Evolutionary conservation across 2,888 invertebrate species (phyloP), one percentile per base, ranked within the genome.

Genomic region (Netelia melanura): DNA sequence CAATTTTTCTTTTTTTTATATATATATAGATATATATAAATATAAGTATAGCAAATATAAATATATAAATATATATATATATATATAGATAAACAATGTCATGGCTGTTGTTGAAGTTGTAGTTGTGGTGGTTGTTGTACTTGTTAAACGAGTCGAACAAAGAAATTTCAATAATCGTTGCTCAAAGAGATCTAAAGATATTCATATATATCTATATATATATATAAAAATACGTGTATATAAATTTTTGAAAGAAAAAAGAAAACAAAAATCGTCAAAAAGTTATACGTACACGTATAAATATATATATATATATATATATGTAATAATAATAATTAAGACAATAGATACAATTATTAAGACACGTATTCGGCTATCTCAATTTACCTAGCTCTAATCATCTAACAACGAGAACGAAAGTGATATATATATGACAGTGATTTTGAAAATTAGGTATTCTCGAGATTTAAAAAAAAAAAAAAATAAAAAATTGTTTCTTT

Each of bases 81-180:
- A 76, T 74, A 76, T 68, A 67, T 44, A 74, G 56, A 17, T 61
- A 81, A 75, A 68, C 52, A 75, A 68, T 75, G 21, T 17, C 30
- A 75, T 72, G 71, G 58, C 56, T 76, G 77, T 77, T 76, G 77
- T 84, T 81, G 71, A 61, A 75, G 56, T 72, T 17, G 81, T 85
- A 62, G 82, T 61, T 83, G 81, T 77, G 30, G 71, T 75, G 25
- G 65, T 58, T 44, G 74, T 87, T 83, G 88, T 86, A 82, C 74
- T 71, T 83, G 82, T 72, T 68, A 81, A 71, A 86, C 81, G 77
- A 79, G 80, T 78, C 62, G 38, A 58, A 71, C 72, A 72, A 72
- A 76, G 64, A 62, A 56, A 44, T 75, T 21, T 70, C 54, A 44
- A 64, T 68, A 68, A 64, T 74, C 70, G 56, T 74, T 78, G 64